These are phyloP conservation scores for Palythoa caribaeorum DNA, from an alignment of 92 coral and sea anemone species.

Conservation along the genomic window DNA sequence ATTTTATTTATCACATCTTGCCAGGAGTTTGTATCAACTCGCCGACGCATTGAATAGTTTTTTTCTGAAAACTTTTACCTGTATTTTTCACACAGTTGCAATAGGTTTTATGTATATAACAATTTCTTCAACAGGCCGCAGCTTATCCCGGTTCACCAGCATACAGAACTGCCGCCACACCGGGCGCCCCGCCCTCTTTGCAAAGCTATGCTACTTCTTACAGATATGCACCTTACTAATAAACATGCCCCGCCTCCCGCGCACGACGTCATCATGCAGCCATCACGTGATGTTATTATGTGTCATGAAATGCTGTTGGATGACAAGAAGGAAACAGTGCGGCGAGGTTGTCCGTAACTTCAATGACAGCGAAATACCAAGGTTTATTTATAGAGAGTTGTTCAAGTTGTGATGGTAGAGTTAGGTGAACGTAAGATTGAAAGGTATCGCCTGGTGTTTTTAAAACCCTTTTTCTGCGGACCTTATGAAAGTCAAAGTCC, in stretches of 20 bases:
- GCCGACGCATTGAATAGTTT: no score
- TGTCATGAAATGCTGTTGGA: background rate
- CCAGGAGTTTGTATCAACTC: no score
- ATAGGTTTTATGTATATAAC: background rate
- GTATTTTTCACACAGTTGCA: background rate
- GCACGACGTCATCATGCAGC: background rate
- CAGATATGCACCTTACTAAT: conserved; percentile 87
- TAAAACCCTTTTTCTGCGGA: no score
- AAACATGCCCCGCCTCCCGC: background rate
- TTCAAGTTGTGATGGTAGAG: no score
- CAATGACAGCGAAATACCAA: no score
- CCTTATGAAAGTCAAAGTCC: no score
- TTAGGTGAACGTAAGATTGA: no score
- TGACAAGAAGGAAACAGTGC: background rate
- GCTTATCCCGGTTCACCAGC: conserved; percentile 76
- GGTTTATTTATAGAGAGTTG: no score
- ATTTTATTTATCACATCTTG: no score
- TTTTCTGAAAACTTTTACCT: no score
- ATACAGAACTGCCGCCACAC: conserved; percentile 76
- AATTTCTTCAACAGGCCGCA: conserved; percentile 54
- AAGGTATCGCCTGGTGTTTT: no score
- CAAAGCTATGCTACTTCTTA: conserved; percentile 83
- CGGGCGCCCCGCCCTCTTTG: conserved; percentile 78
- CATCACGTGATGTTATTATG: background rate
- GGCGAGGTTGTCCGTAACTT: no score